A percentile compares a stretch with the other conserved stretches of the same genome.
These are phyloP conservation scores for Castor canadensis DNA, from an alignment of 2,113 vertebrate species.

Conservation along the genomic window DNA sequence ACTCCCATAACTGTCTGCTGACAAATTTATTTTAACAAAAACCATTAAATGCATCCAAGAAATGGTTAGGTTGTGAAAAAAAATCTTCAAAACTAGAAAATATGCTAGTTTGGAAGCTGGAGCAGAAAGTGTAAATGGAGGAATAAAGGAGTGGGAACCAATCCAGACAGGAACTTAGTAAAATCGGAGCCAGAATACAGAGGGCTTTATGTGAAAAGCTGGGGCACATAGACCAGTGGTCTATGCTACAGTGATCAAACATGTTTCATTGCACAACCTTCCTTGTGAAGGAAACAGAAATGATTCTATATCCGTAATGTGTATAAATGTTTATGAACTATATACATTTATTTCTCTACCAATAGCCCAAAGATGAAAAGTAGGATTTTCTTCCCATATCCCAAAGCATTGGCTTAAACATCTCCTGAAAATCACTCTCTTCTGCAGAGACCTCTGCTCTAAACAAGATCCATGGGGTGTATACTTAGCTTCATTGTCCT, in stretches of 20 bases:
- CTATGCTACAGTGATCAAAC: neutral
- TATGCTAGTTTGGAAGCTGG: neutral
- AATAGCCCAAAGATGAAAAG: neutral
- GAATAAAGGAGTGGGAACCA: neutral
- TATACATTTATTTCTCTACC: neutral
- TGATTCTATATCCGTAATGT: neutral
- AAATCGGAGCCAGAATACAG: neutral
- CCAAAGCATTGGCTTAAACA: neutral
- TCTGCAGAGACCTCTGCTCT: neutral
- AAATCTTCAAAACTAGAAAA: neutral
- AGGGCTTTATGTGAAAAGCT: neutral
- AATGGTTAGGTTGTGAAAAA: neutral
- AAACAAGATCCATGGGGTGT: neutral
- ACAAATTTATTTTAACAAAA: neutral
- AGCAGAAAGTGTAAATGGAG: neutral
- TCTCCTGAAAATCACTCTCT: neutral
- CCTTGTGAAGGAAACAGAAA: neutral
- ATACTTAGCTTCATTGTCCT: neutral
- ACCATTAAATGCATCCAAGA: neutral
- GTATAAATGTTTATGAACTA: neutral
- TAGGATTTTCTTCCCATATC: neutral
- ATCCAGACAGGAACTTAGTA: neutral
- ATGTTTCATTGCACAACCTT: neutral
- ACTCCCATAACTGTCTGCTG: neutral
- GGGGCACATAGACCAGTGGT: neutral